Conservation (phyloP, 2,888 invertebrate species). For the Heliconius cydno region DNA sequence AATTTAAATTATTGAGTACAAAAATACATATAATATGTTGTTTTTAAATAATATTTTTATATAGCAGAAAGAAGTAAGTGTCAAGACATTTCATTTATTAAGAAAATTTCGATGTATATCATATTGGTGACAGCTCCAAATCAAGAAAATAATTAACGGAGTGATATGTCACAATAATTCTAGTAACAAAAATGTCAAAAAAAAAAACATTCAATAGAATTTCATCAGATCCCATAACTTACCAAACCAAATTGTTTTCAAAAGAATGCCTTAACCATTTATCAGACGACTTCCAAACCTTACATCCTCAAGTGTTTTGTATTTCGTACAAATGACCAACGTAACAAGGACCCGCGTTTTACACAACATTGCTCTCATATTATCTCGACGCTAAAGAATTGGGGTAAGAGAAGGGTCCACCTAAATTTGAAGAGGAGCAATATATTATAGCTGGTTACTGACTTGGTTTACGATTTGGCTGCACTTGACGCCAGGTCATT, state of each 20-base stretch:
- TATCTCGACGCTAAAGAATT: conserved; percentile 42
- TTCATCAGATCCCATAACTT: background rate
- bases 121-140: no score
- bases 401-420: conserved; percentile 40
- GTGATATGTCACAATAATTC: background rate
- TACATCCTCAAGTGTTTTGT: conserved; percentile 11
- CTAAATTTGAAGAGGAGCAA: conserved; percentile 41
- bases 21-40: no score
- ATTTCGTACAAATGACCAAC: conserved; percentile 33
- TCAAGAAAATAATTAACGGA: background rate
- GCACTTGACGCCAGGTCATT: conserved; percentile 16
- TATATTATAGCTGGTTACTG: conserved; percentile 38
- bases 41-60: no score
- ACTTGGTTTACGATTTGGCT: conserved; percentile 36
- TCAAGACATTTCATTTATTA: background rate
- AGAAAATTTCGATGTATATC: no score
- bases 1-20: no score
- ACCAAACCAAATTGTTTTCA: background rate
- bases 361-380: conserved; percentile 44
- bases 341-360: conserved; percentile 36
- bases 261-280: conserved; percentile 1
- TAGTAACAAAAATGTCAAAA: background rate
- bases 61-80: background rate
- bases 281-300: conserved; percentile 1
- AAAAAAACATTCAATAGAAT: background rate